These are phyloP conservation scores for Palythoa grandis DNA, from an alignment of 92 coral and sea anemone species.

Conservation along the genomic window DNA sequence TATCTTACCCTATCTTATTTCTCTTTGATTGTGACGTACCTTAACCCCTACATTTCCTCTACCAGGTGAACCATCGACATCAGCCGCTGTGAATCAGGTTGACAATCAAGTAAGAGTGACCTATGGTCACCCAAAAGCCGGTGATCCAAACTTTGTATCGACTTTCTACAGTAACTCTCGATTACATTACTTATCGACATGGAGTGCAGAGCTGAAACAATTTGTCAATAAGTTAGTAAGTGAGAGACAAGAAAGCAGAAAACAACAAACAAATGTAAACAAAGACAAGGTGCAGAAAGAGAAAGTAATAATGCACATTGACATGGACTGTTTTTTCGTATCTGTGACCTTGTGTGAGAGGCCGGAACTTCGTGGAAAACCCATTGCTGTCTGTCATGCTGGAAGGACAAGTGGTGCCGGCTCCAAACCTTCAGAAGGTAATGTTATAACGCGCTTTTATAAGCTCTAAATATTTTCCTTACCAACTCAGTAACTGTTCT, in stretches of 20 bases:
- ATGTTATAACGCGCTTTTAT: no score
- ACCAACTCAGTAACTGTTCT: no score
- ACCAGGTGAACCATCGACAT: slow-evolving; percentile 24
- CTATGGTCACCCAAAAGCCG: slow-evolving; percentile 70
- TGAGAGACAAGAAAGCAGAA: slow-evolving; percentile 48
- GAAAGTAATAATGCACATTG: slow-evolving; percentile 93
- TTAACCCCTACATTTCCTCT: neutral
- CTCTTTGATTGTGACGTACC: neutral
- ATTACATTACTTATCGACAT: slow-evolving; percentile 88
- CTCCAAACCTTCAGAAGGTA: slow-evolving; percentile 19
- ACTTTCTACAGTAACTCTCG: slow-evolving; percentile 93
- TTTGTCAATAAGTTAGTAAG: slow-evolving; percentile 82
- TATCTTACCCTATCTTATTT: neutral
- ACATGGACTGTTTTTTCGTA: slow-evolving; percentile 98
- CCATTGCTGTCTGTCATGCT: slow-evolving; percentile 98
- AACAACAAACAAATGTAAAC: slow-evolving; percentile 42
- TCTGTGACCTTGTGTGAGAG: slow-evolving; percentile 81
- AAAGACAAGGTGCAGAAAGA: slow-evolving; percentile 55
- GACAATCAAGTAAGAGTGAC: neutral
- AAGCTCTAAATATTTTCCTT: no score
- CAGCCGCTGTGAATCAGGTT: neutral
- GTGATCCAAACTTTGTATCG: slow-evolving; percentile 89
- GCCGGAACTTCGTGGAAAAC: slow-evolving; percentile 91
- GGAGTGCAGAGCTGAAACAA: slow-evolving; percentile 96
- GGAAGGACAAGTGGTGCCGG: slow-evolving; percentile 55